A percentile compares a stretch with the other conserved stretches of the same genome.
Evolutionary conservation across 92 coral and sea anemone species (phyloP).

Genomic region (Montipora capitata): DNA sequence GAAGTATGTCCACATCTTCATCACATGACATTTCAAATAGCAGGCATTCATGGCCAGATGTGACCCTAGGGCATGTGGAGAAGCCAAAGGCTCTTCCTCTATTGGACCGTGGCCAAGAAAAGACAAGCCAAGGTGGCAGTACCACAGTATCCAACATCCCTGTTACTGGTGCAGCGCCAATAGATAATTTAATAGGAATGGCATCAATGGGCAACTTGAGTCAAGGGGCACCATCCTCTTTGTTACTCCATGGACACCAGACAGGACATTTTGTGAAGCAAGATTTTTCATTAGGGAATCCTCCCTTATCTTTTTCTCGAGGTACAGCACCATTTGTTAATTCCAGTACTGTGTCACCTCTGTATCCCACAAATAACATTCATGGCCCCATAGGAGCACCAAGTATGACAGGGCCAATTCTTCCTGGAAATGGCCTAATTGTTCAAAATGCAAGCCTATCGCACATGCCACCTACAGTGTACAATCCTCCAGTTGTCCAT

Average conservation of each 20-base stretch:
- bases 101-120: not conserved
- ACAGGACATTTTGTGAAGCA: slow-evolving; percentile 24
- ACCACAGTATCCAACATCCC: too few species aligned
- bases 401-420: slow-evolving; percentile 18
- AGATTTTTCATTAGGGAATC: not conserved
- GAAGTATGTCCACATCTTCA: slow-evolving; percentile 19
- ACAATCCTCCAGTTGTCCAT: slow-evolving; percentile 32
- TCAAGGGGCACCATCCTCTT: slow-evolving; percentile 6
- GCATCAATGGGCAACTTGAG: not conserved
- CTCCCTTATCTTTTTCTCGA: slow-evolving; percentile 6
- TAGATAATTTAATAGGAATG: not conserved
- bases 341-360: slow-evolving; percentile 1
- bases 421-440: not conserved
- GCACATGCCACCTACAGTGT: slow-evolving; percentile 21
- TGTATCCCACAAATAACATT: slow-evolving; percentile 13
- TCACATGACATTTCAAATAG: slow-evolving; percentile 35
- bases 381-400: slow-evolving; percentile 27
- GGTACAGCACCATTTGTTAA: slow-evolving; percentile 22
- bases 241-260: slow-evolving; percentile 13
- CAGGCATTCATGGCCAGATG: slow-evolving; percentile 84
- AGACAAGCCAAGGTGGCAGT: not conserved
- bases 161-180: not conserved
- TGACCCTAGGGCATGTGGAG: slow-evolving; percentile 6
- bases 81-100: not conserved
- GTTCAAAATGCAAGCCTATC: slow-evolving; percentile 27